Evolutionary conservation across 2,797 vertebrate species (phyloP), one percentile per base, ranked within the genome.

Genomic region (Syngnathus rostellatus): DNA sequence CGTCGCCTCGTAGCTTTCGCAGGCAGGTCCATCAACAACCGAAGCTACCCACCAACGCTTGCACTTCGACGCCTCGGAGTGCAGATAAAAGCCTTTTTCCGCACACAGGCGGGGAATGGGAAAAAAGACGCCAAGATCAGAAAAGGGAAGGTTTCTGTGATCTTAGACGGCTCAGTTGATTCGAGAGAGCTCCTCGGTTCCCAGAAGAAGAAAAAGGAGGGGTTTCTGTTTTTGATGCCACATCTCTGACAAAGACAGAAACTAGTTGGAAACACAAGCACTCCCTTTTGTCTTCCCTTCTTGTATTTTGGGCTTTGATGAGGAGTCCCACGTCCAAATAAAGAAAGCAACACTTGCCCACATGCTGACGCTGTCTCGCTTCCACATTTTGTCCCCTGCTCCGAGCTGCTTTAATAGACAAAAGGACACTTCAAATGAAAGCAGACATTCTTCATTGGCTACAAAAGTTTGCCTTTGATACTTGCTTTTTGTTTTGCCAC

Each of bases 21-120:
- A 23, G 39, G 19, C 60, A 25, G 41, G 41, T 62, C 41, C 12
- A 45, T 41, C 40, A 62, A 21, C 41, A 25, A 25, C 14, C 10
- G 43, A 61, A 23, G 39, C 38, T 12, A 39, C 39, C 19, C 39
- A 19, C 71, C 61, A 68, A 65, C 69, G 63, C 69, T 77, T 73
- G 69, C 72, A 76, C 64, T 74, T 77, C 70, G 77, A 74, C 74
- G 72, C 78, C 80, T 68, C 71, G 70, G 78, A 75, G 78, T 65
- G 1, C 43, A 75, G 75, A 81, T 79, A 64, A 77, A 84, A 82
- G 76, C 48, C 46, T 61, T 69, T 71, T 71, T 50, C 74, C 12
- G 48, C 65, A 57, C 9, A 39, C 41, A 21, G 37, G 39, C 40
- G 10, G 63, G 48, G 48, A 39, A 11, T 21, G 63, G 6, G 41